Conservation (phyloP, 2,113 vertebrate genomes). For the Riparia riparia region DNA sequence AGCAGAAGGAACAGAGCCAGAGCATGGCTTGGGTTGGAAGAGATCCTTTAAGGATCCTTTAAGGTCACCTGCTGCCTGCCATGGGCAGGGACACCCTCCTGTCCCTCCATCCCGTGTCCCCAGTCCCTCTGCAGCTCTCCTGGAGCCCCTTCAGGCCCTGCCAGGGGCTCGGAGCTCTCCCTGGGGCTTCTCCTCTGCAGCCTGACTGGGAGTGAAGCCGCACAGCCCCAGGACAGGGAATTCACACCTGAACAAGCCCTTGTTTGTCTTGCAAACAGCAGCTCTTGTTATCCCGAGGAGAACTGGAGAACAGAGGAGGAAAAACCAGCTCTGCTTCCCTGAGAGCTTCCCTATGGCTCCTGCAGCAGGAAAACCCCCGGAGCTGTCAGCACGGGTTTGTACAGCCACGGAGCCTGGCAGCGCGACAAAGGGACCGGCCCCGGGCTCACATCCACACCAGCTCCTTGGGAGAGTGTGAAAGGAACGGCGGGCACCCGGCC, state of each 20-base stretch:
- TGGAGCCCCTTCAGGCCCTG: background rate
- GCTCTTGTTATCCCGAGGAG: rapidly evolving
- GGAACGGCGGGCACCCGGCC: rapidly evolving
- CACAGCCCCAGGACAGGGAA: background rate
- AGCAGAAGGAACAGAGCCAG: background rate
- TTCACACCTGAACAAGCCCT: background rate
- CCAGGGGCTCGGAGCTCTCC: background rate
- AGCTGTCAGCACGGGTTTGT: background rate
- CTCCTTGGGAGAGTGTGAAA: rapidly evolving
- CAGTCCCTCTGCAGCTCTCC: background rate
- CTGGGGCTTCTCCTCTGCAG: background rate
- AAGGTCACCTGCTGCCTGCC: background rate
- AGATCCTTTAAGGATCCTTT: background rate
- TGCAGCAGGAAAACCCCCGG: background rate
- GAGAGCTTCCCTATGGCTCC: rapidly evolving
- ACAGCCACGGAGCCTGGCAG: background rate
- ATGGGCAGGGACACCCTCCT: background rate
- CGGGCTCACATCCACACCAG: background rate
- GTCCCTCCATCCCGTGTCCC: background rate
- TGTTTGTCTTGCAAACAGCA: background rate
- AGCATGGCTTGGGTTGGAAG: background rate
- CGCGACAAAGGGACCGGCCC: rapidly evolving
- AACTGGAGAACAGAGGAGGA: background rate
- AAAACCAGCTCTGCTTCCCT: rapidly evolving
- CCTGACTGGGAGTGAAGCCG: background rate